Evolutionary conservation across 2,113 vertebrate genomes (phyloP).

Genomic region (Ibidorhyncha struthersii): DNA sequence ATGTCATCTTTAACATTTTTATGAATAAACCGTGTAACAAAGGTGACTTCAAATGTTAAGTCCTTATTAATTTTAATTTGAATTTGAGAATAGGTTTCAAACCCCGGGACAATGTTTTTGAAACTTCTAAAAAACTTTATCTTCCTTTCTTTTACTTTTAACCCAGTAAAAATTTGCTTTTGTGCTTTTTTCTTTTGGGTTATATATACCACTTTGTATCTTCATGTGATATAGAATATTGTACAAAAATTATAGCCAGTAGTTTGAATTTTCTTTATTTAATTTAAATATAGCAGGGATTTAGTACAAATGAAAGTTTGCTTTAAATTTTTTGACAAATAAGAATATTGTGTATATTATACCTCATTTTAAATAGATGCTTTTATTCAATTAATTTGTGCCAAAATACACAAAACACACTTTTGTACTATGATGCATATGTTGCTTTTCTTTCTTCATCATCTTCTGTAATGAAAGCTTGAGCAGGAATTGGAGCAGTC

Average conservation of each 20-base stretch:
- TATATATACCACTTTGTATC: background rate
- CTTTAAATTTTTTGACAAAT: background rate
- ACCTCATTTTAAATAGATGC: background rate
- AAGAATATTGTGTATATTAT: background rate
- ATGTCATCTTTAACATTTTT: background rate
- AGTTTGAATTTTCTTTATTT: background rate
- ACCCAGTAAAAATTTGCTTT: background rate
- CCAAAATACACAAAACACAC: background rate
- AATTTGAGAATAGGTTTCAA: background rate
- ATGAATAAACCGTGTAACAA: background rate
- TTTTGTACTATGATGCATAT: background rate
- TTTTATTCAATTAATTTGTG: background rate
- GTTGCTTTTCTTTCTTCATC: constrained; percentile 16
- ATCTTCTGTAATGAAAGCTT: constrained; percentile 69
- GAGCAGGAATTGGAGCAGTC: constrained; percentile 84
- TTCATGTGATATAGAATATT: background rate
- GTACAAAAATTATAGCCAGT: background rate
- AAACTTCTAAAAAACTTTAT: background rate
- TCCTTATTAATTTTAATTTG: background rate
- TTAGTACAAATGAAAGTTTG: background rate
- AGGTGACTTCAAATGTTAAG: background rate
- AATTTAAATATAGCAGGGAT: background rate
- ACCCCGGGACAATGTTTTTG: background rate
- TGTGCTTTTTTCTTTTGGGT: background rate
- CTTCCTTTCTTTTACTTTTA: background rate